A percentile compares a stretch with the other conserved stretches of the same genome.
Evolutionary conservation across 2,113 vertebrate species (phyloP).

Genomic region (Microtus oregoni): DNA sequence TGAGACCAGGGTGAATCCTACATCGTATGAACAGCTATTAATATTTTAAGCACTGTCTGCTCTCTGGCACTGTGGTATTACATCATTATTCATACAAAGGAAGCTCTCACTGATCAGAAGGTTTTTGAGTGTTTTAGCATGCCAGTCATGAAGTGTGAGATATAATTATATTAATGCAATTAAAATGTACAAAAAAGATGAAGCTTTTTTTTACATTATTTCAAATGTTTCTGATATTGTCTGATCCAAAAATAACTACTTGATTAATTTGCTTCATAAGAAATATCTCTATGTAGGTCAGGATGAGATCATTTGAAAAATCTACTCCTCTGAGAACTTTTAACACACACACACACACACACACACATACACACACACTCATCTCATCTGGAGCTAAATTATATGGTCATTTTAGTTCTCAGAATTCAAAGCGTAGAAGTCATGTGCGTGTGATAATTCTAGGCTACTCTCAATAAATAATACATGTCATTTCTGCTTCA

Average conservation of each 20-base stretch:
- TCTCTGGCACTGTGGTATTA: conserved; percentile 69
- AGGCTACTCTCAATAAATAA: conserved; percentile 86
- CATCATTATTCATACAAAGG: conserved; percentile 59
- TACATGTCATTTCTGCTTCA: conserved; percentile 88
- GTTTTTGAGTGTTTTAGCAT: conserved; percentile 63
- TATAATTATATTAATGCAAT: conserved; percentile 78
- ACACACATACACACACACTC: too few relatives aligned
- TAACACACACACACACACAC: background rate
- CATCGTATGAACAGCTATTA: conserved; percentile 76
- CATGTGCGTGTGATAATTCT: conserved; percentile 77
- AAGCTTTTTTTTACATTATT: conserved; percentile 48
- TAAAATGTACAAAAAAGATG: conserved; percentile 49
- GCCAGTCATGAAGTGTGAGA: conserved; percentile 49
- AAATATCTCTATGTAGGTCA: conserved; percentile 76
- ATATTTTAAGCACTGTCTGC: conserved; percentile 82
- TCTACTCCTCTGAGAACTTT: conserved; percentile 73
- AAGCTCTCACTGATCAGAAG: conserved; percentile 75
- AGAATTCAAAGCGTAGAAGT: conserved; percentile 77
- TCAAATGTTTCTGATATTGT: conserved; percentile 71
- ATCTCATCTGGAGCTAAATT: conserved; percentile 71
- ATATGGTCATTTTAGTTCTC: conserved; percentile 73
- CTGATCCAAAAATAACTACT: conserved; percentile 70
- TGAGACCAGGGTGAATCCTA: conserved; percentile 61
- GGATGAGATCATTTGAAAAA: conserved; percentile 76
- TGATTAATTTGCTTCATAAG: conserved; percentile 76